Conservation (phyloP, 2,888 invertebrate species). For the Branchinecta sandiegonensis region DNA sequence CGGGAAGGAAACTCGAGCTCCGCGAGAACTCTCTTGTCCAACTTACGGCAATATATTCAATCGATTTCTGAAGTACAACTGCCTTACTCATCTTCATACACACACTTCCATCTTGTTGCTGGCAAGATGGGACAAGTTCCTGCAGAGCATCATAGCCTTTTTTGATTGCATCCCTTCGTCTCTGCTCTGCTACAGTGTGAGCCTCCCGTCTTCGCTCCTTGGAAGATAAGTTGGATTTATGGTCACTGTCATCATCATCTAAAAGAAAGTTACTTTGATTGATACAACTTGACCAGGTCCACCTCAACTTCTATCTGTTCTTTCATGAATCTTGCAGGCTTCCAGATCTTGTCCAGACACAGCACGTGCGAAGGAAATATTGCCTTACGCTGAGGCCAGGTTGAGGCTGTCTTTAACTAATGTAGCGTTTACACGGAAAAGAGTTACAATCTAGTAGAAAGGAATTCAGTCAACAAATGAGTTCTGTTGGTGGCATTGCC, state of each 20-base stretch:
- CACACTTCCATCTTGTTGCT: conserved; percentile 67
- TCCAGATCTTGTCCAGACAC: too few species aligned
- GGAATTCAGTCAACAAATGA: too few species aligned
- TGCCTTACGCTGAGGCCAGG: background rate
- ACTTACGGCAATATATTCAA: conserved; percentile 56
- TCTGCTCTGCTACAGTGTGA: conserved; percentile 92
- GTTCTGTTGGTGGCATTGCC: too few species aligned
- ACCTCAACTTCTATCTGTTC: background rate
- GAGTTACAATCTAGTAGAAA: too few species aligned
- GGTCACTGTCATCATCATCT: conserved; percentile 48
- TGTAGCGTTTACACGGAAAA: too few species aligned
- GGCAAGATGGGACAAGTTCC: conserved; percentile 82
- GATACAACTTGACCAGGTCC: conserved; percentile 17
- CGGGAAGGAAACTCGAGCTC: too few species aligned
- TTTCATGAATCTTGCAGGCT: too few species aligned
- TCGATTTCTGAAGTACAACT: conserved; percentile 82
- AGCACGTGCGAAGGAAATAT: too few species aligned
- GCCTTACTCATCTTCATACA: conserved; percentile 93
- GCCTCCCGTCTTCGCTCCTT: conserved; percentile 87
- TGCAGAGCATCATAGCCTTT: conserved; percentile 90
- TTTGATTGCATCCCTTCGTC: conserved; percentile 89
- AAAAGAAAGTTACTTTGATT: conserved; percentile 26
- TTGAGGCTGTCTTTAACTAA: too few species aligned
- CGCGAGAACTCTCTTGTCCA: too few species aligned
- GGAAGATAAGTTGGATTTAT: conserved; percentile 58